Percentiles rank a stretch among this genome's conserved stretches.
Evolutionary conservation across 1,140 invertebrate genomes (phyloP).

Genomic region (Bombus vancouverensis): DNA sequence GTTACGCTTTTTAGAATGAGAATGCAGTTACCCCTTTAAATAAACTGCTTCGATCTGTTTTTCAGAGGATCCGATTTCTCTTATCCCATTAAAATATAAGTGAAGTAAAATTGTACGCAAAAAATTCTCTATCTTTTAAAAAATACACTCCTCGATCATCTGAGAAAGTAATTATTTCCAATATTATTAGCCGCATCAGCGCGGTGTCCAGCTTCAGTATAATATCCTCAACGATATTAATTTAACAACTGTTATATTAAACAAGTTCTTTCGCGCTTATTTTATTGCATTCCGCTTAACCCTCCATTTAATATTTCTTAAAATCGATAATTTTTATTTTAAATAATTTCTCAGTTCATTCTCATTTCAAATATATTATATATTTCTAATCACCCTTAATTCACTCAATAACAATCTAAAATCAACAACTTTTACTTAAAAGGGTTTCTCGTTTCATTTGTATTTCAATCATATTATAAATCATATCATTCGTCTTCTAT

Average conservation of each 20-base stretch:
- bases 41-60: neutral
- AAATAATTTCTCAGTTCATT: too few species aligned
- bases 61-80: neutral
- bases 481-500: neutral
- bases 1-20: neutral
- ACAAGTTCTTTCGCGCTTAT: too few species aligned
- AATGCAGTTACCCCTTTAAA: neutral
- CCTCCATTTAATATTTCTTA: neutral
- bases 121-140: neutral
- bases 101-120: neutral
- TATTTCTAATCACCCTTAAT: neutral
- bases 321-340: neutral
- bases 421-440: too few species aligned
- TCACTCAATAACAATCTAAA: too few species aligned
- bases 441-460: too few species aligned
- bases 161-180: neutral
- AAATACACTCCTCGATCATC: neutral
- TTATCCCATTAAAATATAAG: neutral
- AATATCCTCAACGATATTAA: neutral
- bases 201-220: neutral
- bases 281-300: too few species aligned
- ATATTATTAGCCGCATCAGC: neutral
- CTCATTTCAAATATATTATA: neutral
- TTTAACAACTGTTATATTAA: neutral
- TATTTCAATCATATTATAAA: neutral